Evolutionary conservation across 1,140 invertebrate genomes (phyloP), one percentile per base, ranked within the genome.

Genomic region (Babylonia areolata): DNA sequence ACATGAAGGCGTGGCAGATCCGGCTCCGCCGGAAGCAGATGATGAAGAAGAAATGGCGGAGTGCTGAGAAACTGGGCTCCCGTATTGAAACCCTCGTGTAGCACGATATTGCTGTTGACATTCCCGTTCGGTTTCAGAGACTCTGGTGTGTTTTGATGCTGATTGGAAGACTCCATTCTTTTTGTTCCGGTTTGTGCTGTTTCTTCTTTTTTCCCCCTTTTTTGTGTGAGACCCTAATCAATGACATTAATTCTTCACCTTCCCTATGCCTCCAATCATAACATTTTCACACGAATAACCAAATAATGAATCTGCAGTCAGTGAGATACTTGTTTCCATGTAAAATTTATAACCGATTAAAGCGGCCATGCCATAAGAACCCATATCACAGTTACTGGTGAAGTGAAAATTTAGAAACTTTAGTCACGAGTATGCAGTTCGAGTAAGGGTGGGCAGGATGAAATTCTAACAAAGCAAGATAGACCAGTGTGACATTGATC

Each of bases 1-100:
- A 84, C n/a, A 73, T 84, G 82, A 84, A 84, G 31, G 69, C 82
- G 12, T 84, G 82, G 82, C 35, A 84, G 64, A 84, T 84, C n/a
- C 64, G 82, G 0, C 82, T 84, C 39, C 37, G 82, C 11, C 33
- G 64, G 11, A 84, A 84, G 40, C 82, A 84, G 69, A 73, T 84
- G 39, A 35, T 69, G 64, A 73, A 35, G 39, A 73, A 35, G 39
- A 71, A 42, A 28, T 28, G 42, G 69, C 54, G 37, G 6, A 84
- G 82, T 40, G 17, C 11, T 17, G 82, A 84, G 35, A 73, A 39
- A 20, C 39, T 84, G 23, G 20, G 35, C 9, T 37, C 40, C 15
- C 42, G 42, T 9, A 15, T 31, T 42, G 78, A 80, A 35, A 80
- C 78, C 9, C 46, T 80, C 11, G 78, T 80, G 28, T 80, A 35